Percentiles rank a stretch among this genome's conserved stretches.
These are phyloP conservation scores for Tyria jacobaeae DNA, from an alignment of 2,888 invertebrate species.

Conservation along the genomic window DNA sequence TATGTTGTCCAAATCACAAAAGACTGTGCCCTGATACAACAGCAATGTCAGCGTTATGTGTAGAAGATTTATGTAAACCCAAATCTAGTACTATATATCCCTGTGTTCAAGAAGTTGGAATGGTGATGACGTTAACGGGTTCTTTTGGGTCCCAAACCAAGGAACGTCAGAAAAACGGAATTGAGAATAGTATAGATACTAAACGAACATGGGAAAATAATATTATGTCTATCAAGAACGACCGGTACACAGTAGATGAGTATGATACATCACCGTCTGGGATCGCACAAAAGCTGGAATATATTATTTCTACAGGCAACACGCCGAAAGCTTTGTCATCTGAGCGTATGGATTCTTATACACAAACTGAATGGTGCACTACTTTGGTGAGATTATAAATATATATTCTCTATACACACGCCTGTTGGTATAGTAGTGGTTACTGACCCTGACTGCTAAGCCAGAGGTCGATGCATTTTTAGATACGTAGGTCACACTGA, in stretches of 20 bases:
- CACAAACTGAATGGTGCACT: constrained; percentile 72
- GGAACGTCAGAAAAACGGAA: not conserved
- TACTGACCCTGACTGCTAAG: too few relatives aligned
- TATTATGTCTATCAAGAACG: constrained; percentile 16
- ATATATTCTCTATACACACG: too few relatives aligned
- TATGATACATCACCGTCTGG: constrained; percentile 9
- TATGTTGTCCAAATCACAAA: constrained; percentile 4
- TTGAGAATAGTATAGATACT: not conserved
- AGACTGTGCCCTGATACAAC: constrained; percentile 1
- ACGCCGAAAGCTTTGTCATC: not conserved
- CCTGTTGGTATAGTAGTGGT: too few relatives aligned
- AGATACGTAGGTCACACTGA: too few relatives aligned
- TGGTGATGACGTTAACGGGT: constrained; percentile 15
- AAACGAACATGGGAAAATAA: constrained; percentile 18
- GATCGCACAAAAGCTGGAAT: constrained; percentile 11
- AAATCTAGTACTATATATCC: constrained; percentile 9
- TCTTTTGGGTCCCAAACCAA: constrained; percentile 3
- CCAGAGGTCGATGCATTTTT: too few relatives aligned
- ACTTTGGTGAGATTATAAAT: constrained; percentile 60
- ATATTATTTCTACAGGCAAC: not conserved
- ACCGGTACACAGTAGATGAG: not conserved
- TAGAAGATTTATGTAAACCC: constrained; percentile 20
- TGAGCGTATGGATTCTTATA: constrained; percentile 36
- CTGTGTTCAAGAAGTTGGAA: constrained; percentile 17
- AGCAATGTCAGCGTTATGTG: constrained; percentile 5